A percentile compares a stretch with the other conserved stretches of the same genome.
phyloP scores from a whole-genome alignment of 2,113 vertebrate genomes.

The Erythrolamprus reginae region DNA sequence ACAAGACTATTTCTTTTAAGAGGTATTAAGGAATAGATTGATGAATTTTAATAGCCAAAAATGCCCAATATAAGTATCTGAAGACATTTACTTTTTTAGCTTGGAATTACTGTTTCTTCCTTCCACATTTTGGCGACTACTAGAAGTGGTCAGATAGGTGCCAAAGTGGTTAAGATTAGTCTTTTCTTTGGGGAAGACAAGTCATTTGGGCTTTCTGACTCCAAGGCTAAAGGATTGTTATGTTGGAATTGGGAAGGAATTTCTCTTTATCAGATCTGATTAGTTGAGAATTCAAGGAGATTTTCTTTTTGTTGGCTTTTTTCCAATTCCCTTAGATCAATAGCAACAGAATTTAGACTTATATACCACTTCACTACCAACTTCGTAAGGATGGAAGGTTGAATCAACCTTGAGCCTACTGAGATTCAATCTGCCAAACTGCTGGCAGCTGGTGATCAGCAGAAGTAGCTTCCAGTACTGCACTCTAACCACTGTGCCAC shows the following conservation, averaged over 20 bases:
- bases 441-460: no score
- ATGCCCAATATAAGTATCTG: not conserved
- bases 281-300: not conserved
- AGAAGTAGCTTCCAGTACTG: no score
- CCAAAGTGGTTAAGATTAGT: not conserved
- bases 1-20: not conserved
- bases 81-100: not conserved
- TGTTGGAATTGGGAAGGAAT: not conserved
- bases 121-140: not conserved
- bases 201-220: not conserved
- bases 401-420: no score
- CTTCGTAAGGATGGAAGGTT: no score
- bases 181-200: not conserved
- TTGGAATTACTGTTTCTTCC: slow-evolving; percentile 4
- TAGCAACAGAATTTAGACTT: no score
- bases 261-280: not conserved
- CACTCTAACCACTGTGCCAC: no score
- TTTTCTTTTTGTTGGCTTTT: not conserved
- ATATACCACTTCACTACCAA: no score
- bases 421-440: no score
- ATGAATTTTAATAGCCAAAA: slow-evolving; percentile 8
- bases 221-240: not conserved
- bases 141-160: not conserved
- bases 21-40: not conserved
- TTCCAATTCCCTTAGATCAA: not conserved